Conservation (phyloP, 2,797 vertebrate genomes). For the Ptychadena robeensis region DNA sequence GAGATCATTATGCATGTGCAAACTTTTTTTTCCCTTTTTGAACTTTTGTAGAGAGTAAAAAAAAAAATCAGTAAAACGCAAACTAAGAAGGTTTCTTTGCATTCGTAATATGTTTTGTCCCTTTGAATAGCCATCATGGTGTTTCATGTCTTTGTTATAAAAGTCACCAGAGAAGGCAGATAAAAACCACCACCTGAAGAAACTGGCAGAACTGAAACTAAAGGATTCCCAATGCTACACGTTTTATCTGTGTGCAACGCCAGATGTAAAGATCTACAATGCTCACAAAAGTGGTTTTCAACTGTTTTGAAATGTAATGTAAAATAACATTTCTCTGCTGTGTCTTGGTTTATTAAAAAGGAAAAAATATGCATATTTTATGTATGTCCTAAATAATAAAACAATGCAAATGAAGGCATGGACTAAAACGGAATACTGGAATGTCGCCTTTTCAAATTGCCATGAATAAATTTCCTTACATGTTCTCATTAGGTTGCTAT, state of each 20-base stretch:
- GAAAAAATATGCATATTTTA: constrained; percentile 43
- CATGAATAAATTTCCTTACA: not conserved
- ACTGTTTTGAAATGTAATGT: constrained; percentile 51
- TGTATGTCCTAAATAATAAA: constrained; percentile 49
- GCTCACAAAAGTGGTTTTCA: constrained; percentile 47
- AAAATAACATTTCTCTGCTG: constrained; percentile 43
- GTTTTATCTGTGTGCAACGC: constrained; percentile 52
- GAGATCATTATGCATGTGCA: constrained; percentile 26
- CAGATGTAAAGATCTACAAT: constrained; percentile 58
- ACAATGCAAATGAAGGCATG: constrained; percentile 4
- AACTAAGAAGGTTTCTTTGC: constrained; percentile 52
- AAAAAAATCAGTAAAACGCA: constrained; percentile 35
- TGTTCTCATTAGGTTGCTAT: not conserved
- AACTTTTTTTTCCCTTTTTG: constrained; percentile 31
- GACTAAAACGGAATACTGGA: constrained; percentile 4
- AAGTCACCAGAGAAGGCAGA: constrained; percentile 56
- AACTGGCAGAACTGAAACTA: constrained; percentile 55
- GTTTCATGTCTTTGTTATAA: constrained; percentile 55
- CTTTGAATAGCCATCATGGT: constrained; percentile 56
- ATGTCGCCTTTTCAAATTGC: constrained; percentile 23
- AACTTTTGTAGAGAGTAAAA: constrained; percentile 32
- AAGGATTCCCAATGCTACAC: constrained; percentile 56
- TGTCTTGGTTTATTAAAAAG: constrained; percentile 40
- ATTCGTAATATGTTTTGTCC: constrained; percentile 57
- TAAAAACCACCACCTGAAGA: constrained; percentile 58